Conservation (phyloP, 2,113 vertebrate species). For the Leptobrachium ailaonicum region DNA sequence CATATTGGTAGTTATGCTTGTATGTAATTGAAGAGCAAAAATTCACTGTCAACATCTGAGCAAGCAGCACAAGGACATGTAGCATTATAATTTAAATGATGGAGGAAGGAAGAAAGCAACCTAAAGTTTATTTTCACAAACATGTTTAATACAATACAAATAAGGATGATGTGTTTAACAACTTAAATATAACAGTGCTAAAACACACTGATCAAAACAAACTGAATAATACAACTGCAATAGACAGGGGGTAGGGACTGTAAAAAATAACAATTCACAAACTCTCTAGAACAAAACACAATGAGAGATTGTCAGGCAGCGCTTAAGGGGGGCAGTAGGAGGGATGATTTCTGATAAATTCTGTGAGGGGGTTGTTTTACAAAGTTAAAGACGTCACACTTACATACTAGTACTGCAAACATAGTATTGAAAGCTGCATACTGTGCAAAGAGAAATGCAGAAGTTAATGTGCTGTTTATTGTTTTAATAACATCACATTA, state of each 20-base stretch:
- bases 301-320: constrained; percentile 18
- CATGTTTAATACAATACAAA: no score
- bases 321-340: constrained; percentile 32
- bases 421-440: neutral
- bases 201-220: constrained; percentile 1
- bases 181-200: neutral
- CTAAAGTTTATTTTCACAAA: no score
- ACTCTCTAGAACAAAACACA: neutral
- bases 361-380: constrained; percentile 25
- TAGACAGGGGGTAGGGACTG: neutral
- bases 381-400: constrained; percentile 38
- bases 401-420: constrained; percentile 18
- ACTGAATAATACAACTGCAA: no score
- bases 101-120: no score
- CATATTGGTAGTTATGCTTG: no score
- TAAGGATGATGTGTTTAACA: no score
- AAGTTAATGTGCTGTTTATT: constrained; percentile 11
- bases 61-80: no score
- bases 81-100: no score
- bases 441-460: neutral
- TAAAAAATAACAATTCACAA: neutral
- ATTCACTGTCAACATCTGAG: no score
- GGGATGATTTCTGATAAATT: constrained; percentile 40
- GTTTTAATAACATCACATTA: constrained; percentile 4
- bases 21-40: no score